Conservation (phyloP, 1,140 invertebrate species). For the Asobara japonica region DNA sequence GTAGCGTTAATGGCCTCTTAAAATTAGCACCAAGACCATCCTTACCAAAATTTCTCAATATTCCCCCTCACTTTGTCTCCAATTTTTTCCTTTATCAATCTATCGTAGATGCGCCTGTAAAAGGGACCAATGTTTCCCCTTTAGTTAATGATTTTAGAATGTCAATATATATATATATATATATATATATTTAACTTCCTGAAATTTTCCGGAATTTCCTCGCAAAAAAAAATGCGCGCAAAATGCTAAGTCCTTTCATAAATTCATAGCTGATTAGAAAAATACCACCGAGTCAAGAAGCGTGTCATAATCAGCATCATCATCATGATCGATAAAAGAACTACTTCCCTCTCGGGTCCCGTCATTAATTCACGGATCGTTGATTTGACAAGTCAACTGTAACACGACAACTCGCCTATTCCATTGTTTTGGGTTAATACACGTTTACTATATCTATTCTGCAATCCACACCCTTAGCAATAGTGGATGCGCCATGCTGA, state of each 20-base stretch:
- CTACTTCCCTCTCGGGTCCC: neutral
- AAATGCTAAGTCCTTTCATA: neutral
- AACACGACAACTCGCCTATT: conserved; percentile 30
- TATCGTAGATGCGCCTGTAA: neutral
- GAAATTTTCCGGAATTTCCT: too few species aligned
- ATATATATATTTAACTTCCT: neutral
- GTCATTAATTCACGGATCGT: conserved; percentile 40
- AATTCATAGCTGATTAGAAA: neutral
- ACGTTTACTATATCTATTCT: conserved; percentile 8
- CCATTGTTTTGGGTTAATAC: conserved; percentile 44
- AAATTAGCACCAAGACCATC: conserved; percentile 56
- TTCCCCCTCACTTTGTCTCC: neutral
- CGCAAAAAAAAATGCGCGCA: too few species aligned
- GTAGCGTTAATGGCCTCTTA: conserved; percentile 65
- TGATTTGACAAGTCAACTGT: conserved; percentile 46
- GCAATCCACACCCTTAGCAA: neutral
- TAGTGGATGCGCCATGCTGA: too few species aligned
- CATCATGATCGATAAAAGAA: neutral
- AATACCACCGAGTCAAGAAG: neutral
- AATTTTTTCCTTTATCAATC: neutral
- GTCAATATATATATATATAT: too few species aligned
- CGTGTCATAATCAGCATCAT: neutral
- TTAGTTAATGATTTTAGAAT: too few species aligned
- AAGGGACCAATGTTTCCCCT: too few species aligned
- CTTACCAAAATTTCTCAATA: conserved; percentile 45